phyloP scores from a whole-genome alignment of 2,113 vertebrate species.

The human region DNA sequence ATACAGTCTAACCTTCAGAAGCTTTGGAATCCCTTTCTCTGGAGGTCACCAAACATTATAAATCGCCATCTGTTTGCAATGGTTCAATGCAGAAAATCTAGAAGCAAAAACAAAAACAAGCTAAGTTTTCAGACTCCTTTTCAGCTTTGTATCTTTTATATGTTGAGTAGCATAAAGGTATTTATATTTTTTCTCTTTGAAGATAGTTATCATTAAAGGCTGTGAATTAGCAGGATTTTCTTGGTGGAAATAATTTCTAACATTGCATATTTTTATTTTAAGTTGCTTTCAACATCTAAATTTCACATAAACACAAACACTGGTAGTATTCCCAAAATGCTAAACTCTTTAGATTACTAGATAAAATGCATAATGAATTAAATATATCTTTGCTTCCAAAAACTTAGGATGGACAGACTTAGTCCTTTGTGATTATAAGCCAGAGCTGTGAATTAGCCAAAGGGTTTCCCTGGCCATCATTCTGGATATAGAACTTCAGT shows the following conservation, averaged over 20 bases:
- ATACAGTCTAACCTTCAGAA: neutral
- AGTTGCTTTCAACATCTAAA: neutral
- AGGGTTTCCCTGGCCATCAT: neutral
- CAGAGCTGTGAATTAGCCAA: neutral
- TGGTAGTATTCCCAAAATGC: neutral
- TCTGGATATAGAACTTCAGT: neutral
- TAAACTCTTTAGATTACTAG: neutral
- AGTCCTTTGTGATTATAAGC: neutral
- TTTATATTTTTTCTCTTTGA: neutral
- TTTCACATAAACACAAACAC: neutral
- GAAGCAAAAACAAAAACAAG: neutral
- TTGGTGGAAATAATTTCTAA: neutral
- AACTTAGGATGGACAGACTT: neutral
- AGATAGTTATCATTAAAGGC: neutral
- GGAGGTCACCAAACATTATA: neutral
- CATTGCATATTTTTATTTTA: neutral
- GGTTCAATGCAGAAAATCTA: neutral
- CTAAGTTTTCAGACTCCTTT: neutral
- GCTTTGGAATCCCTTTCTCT: neutral
- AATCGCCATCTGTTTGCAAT: neutral
- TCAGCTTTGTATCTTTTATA: neutral
- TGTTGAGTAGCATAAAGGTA: neutral
- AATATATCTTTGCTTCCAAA: neutral
- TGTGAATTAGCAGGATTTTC: neutral
- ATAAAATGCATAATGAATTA: neutral